These are phyloP conservation scores for Conus canariensis DNA, from an alignment of 2,888 invertebrate genomes.

Conservation along the genomic window DNA sequence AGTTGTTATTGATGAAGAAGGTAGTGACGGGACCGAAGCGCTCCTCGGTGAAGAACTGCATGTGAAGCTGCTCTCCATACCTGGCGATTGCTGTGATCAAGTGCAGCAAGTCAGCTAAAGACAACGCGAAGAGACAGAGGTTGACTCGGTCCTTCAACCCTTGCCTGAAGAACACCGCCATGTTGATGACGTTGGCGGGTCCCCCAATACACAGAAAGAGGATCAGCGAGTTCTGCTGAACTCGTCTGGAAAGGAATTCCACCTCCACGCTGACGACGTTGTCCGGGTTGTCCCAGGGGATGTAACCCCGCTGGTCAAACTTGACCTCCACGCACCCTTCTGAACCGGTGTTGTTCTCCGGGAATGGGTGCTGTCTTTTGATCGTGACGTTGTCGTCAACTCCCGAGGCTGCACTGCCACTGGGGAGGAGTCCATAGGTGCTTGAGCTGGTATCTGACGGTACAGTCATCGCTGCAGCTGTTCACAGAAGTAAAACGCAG, in stretches of 20 bases:
- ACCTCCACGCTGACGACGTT: neutral
- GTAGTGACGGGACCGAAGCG: neutral
- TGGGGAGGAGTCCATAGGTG: too few species aligned
- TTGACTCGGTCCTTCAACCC: neutral
- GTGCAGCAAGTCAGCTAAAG: neutral
- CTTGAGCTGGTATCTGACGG: too few species aligned
- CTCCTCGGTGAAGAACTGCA: neutral
- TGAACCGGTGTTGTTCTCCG: neutral
- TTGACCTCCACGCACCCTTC: neutral
- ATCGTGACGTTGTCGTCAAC: too few species aligned
- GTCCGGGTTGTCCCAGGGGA: neutral
- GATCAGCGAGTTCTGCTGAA: neutral
- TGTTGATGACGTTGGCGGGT: conserved; percentile 11
- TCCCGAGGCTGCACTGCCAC: too few species aligned
- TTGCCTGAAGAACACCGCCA: conserved; percentile 19
- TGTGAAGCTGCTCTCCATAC: neutral
- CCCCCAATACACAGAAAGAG: neutral
- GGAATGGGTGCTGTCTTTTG: too few species aligned
- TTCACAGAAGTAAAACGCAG: too few species aligned
- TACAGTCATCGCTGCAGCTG: too few species aligned
- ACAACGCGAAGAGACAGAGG: conserved; percentile 1
- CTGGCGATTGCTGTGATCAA: neutral
- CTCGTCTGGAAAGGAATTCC: neutral
- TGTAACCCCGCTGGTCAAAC: neutral
- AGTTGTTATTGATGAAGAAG: neutral